Percentiles rank a stretch among this genome's conserved stretches.
Conservation (phyloP, 1,140 invertebrate species). For the Riptortus pedestris region DNA sequence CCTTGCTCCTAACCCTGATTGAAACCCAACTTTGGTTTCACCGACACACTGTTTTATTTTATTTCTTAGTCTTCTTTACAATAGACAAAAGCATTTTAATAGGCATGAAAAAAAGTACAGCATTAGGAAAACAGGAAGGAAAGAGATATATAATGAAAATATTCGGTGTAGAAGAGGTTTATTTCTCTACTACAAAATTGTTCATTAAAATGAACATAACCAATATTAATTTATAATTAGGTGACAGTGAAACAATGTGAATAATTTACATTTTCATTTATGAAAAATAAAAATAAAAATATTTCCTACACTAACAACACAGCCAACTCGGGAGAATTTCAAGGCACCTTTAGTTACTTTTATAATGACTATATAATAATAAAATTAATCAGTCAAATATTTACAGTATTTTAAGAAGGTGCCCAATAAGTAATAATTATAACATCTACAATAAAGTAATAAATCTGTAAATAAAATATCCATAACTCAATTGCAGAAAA, state of each 20-base stretch:
- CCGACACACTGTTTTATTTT: too few species aligned
- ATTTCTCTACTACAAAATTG: conserved; percentile 1
- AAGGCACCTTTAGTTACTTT: too few species aligned
- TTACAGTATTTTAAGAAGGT: not conserved
- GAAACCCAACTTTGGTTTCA: too few species aligned
- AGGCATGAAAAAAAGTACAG: too few species aligned
- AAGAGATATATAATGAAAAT: not conserved
- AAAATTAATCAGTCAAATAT: too few species aligned
- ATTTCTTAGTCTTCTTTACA: too few species aligned
- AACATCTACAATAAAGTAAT: not conserved
- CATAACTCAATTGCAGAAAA: not conserved
- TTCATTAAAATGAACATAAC: not conserved
- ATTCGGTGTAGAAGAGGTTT: conserved; percentile 2
- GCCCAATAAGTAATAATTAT: not conserved
- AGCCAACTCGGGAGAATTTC: too few species aligned
- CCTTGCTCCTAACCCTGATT: too few species aligned
- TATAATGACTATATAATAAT: not conserved
- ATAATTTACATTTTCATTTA: not conserved
- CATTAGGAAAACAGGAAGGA: too few species aligned
- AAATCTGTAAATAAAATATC: not conserved
- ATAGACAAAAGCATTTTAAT: too few species aligned
- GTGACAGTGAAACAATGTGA: not conserved
- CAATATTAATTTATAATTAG: not conserved
- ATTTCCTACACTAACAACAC: conserved; percentile 1
- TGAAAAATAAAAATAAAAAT: conserved; percentile 1